phyloP scores from a whole-genome alignment of 1,140 invertebrate species.

The Tetramorium alpestre region DNA sequence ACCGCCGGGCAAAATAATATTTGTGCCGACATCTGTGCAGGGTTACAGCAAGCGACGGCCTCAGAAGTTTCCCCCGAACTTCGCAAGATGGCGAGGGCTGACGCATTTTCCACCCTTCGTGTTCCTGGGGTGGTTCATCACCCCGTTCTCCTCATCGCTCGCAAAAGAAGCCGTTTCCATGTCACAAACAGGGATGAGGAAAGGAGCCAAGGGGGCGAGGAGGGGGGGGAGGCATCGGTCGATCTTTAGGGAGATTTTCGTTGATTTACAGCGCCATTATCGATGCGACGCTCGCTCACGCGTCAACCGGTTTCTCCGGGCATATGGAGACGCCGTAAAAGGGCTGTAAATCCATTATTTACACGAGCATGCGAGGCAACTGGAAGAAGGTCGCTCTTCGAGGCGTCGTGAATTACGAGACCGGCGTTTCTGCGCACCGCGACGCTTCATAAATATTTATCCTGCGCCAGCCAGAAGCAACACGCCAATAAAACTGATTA shows the following conservation, averaged over 20 bases:
- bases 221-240: not conserved
- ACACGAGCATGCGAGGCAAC: slow-evolving; percentile 31
- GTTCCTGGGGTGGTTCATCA: not conserved
- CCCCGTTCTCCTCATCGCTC: not conserved
- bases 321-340: slow-evolving; percentile 56
- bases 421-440: slow-evolving; percentile 23
- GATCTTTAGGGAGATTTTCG: slow-evolving; percentile 58
- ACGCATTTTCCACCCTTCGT: slow-evolving; percentile 38
- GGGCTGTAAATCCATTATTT: slow-evolving; percentile 61
- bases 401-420: slow-evolving; percentile 58
- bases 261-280: slow-evolving; percentile 60
- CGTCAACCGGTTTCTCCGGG: slow-evolving; percentile 29
- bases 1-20: slow-evolving; percentile 19
- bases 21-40: slow-evolving; percentile 62
- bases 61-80: slow-evolving; percentile 27
- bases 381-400: slow-evolving; percentile 60
- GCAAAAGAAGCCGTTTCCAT: slow-evolving; percentile 34
- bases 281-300: slow-evolving; percentile 30
- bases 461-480: slow-evolving; percentile 55
- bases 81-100: slow-evolving; percentile 55
- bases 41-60: slow-evolving; percentile 4
- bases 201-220: not conserved
- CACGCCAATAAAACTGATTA: slow-evolving; percentile 68
- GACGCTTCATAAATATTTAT: slow-evolving; percentile 70
- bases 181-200: not conserved